Percentiles rank a stretch among this genome's conserved stretches.
These are phyloP conservation scores for Madoqua kirkii DNA, from an alignment of 2,113 vertebrate species.

Conservation along the genomic window DNA sequence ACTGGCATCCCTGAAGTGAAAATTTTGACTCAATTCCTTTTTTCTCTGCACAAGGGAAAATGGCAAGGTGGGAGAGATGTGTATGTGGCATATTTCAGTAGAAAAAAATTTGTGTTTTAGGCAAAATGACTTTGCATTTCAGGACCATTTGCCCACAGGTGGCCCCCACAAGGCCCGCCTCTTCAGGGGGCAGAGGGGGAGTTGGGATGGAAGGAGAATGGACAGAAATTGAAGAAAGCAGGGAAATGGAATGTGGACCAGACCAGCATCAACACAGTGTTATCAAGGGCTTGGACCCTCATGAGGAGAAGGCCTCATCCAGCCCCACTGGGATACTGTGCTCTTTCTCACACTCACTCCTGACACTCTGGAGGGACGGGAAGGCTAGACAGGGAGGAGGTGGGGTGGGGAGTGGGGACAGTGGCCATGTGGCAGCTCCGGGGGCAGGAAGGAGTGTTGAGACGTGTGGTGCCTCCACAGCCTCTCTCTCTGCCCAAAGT, in stretches of 20 bases:
- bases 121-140: not conserved
- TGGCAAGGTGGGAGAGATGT: not conserved
- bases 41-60: not conserved
- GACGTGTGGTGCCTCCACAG: fast-evolving
- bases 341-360: not conserved
- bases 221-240: not conserved
- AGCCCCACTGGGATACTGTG: not conserved
- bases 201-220: too few species aligned
- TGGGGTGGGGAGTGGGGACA: not conserved
- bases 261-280: not conserved
- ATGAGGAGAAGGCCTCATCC: not conserved
- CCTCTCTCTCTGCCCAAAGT: not conserved
- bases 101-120: not conserved
- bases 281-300: not conserved
- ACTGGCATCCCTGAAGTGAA: not conserved
- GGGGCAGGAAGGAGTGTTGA: not conserved
- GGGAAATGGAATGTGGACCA: not conserved
- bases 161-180: too few species aligned
- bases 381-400: not conserved
- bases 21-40: not conserved
- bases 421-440: not conserved
- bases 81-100: not conserved
- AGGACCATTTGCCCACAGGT: not conserved
- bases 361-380: not conserved
- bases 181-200: not conserved